phyloP scores from a whole-genome alignment of 2,797 vertebrate species.

The Enteromius treurensis region DNA sequence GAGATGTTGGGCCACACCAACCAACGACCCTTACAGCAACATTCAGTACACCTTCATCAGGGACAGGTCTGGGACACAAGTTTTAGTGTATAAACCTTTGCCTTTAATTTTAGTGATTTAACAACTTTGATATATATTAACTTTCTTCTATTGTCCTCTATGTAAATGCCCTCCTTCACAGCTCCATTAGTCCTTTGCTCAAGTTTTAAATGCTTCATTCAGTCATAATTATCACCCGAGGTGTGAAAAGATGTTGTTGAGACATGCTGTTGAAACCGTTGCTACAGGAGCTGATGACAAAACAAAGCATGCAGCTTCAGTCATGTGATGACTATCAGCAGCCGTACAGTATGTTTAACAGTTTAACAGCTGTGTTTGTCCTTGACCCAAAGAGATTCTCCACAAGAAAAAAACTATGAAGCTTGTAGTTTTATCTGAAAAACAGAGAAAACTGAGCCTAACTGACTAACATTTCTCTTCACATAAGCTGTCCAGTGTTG shows the following conservation, averaged over 20 bases:
- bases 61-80: slow-evolving; percentile 70
- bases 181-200: background rate
- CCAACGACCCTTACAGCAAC: slow-evolving; percentile 77
- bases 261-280: slow-evolving; percentile 71
- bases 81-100: background rate
- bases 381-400: slow-evolving; percentile 70
- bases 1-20: slow-evolving; percentile 82
- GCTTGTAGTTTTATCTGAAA: slow-evolving; percentile 21
- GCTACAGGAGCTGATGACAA: slow-evolving; percentile 65
- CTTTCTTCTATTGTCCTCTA: background rate
- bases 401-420: slow-evolving; percentile 64
- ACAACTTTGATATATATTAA: background rate
- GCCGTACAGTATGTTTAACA: slow-evolving; percentile 63
- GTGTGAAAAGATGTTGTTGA: slow-evolving; percentile 65
- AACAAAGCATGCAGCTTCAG: slow-evolving; percentile 63
- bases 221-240: slow-evolving; percentile 50
- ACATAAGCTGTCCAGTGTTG: slow-evolving; percentile 72
- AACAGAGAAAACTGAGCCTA: background rate
- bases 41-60: slow-evolving; percentile 80
- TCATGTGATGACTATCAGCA: slow-evolving; percentile 70
- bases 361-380: slow-evolving; percentile 73
- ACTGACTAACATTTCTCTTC: slow-evolving; percentile 18
- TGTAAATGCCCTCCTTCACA: background rate
- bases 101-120: background rate
- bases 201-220: slow-evolving; percentile 47